Evolutionary conservation across 1,140 invertebrate genomes (phyloP).

Genomic region (Hesperophylax magnus): DNA sequence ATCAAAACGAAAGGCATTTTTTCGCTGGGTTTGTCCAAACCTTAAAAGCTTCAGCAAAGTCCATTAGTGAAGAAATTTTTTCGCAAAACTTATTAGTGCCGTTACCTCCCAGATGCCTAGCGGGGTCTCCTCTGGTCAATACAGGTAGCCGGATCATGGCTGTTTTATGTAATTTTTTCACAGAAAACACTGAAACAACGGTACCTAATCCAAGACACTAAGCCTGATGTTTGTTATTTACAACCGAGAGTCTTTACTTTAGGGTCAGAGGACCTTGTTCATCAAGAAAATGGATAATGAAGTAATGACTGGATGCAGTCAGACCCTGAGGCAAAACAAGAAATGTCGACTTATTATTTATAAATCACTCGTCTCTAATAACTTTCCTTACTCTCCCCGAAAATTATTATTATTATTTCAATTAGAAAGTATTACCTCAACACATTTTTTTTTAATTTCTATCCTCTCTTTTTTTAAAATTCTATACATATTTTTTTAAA

Average conservation of each 20-base stretch:
- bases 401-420: background rate
- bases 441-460: too few species aligned
- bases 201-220: background rate
- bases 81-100: background rate
- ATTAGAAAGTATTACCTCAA: too few species aligned
- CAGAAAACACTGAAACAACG: background rate
- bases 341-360: background rate
- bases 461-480: too few species aligned
- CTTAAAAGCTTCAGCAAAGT: background rate
- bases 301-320: background rate
- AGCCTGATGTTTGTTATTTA: slow-evolving; percentile 6
- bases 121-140: background rate
- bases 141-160: slow-evolving; percentile 8
- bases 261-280: background rate
- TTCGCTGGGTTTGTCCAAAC: slow-evolving; percentile 3
- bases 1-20: background rate
- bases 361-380: background rate
- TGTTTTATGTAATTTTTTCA: slow-evolving; percentile 12
- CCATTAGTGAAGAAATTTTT: background rate
- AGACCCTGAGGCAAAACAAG: background rate
- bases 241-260: background rate
- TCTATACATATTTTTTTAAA: too few species aligned
- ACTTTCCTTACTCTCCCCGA: background rate
- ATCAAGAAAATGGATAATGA: background rate
- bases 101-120: background rate